Evolutionary conservation across 2,888 invertebrate species (phyloP), one percentile per base, ranked within the genome.

Genomic region (Metallyticus violacea): DNA sequence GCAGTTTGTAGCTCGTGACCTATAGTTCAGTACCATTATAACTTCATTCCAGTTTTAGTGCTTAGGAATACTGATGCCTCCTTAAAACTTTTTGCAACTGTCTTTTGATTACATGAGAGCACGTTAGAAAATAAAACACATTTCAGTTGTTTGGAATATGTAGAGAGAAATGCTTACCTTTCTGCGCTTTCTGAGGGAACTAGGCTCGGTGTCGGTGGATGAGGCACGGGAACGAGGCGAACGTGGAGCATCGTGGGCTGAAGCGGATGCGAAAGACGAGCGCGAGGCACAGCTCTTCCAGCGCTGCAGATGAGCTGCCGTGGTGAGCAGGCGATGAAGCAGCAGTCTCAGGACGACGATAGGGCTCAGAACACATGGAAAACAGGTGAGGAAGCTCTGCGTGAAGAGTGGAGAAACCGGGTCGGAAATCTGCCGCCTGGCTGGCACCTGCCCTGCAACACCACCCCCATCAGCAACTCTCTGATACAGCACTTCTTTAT

Each of bases 321-420:
- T 93, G 81, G 93, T 93, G 86, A 94, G 92, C 87, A 94, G 91
- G 87, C 93, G 92, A 90, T 94, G 94, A 87, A 93, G 92, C 40
- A 94, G 91, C 81, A 94, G 91, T 27, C 94, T 91, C 78, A 94
- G 90, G 77, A 94, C 91, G 85, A 94, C 93, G 76, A 94, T 91
- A 1, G 94, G 94, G 90, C 93, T 93, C 85, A 94, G 91, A 9
- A 93, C 91, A 88, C 93, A 91, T 2, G 94, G 93, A 87, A 93
- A 91, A 87, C 92, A 91, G 28, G 92, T 90, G 88, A 91, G 90
- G 88, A 92, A 92, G 87, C 90, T 91, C 88, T 91, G 90, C 40
- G 91, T 91, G 88, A 91, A 91, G 81, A 89, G 87, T 29, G 90
- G 87, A n/a, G 90, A 89, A 81, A 87, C 87, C 6, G 91, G 90